Base-by-base conservation (phyloP, 2,888 invertebrate species). In the Apeira syringaria region DNA sequence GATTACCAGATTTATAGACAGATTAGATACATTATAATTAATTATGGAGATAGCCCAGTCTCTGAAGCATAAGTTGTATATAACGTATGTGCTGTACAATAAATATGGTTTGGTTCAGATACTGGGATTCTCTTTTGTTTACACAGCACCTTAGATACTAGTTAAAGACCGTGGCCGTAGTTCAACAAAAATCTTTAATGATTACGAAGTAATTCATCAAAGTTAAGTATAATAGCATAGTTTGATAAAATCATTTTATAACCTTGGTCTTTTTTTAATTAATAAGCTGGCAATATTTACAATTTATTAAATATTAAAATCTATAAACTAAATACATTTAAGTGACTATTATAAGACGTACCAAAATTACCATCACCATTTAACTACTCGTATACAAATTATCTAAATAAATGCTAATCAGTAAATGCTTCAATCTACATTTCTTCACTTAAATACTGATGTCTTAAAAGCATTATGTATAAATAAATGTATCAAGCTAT, bases 391-490 rank as follows among this genome's bases (percentile, higher is more conserved):
- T 24, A 5, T 24, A 5, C 3, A 24, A 5, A 3, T 9, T 35
- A 18, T 32, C 33, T 15, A 25, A 15, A 24, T 41, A 66, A 66
- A 72, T 71, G 64, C 65, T 56, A 3, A 15, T 47, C 25, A 34
- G 17, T 63, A 71, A 74, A 73, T 74, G 73, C 74, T n/a, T n/a
- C n/a, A n/a, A n/a, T n/a, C n/a, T n/a, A n/a, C n/a, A n/a, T n/a
- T n/a, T n/a, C n/a, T n/a, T n/a, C n/a, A n/a, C n/a, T n/a, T n/a
- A n/a, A n/a, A n/a, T n/a, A n/a, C n/a, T n/a, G n/a, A n/a, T n/a
- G n/a, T n/a, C n/a, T n/a, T n/a, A n/a, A n/a, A n/a, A n/a, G n/a
- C n/a, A n/a, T n/a, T n/a, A n/a, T n/a, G n/a, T n/a, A n/a, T n/a
- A n/a, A n/a, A n/a, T n/a, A n/a, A n/a, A n/a, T n/a, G 7, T 5